Evolutionary conservation across 2,888 invertebrate genomes (phyloP), one percentile per base, ranked within the genome.

Genomic region (Hemithea aestivaria): DNA sequence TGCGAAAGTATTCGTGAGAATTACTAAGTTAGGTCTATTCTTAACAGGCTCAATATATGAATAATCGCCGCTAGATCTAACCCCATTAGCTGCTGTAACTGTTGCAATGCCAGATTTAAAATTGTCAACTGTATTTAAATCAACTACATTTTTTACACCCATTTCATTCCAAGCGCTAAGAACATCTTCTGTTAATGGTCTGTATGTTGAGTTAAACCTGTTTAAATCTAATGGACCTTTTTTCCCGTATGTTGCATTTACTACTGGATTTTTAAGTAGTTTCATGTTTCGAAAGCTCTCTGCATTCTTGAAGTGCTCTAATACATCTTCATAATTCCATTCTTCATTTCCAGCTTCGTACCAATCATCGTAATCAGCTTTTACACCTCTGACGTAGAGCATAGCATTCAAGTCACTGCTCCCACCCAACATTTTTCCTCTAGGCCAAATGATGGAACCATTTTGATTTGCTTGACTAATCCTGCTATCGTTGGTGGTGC

Each of bases 401-500:
- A 90, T 90, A 9, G 71, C 88, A 60, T 91, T 91, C 1, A 90
- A 58, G 2, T 77, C 76, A 10, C 89, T 88, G 0, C 81, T 73
- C 0, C 91, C 91, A 9, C 91, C 91, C 33, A 91, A 66, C 66
- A 89, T 79, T 64, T 90, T 92, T 0, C 92, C 93, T 39, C 90
- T 76, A 4, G 91, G 87, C 90, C 90, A 90, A 2, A 49, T 51
- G 6, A 76, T 66, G 27, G 65, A 45, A 33, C 66, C 58, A 29
- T 67, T 61, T 37, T 62, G 54, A 24, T 74, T 77, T 89, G 93
- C 94, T 57, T 93, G 77, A 65, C 93, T 93, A 0, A 90, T 88
- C 27, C 87, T 89, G 12, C 91, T 91, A 62, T 93, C 91, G 0
- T 93, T 92, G 57, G 93, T 93, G 0, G 94, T 94, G 66, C 92